Evolutionary conservation across 2,888 invertebrate genomes (phyloP).

Genomic region (Hesperia comma): DNA sequence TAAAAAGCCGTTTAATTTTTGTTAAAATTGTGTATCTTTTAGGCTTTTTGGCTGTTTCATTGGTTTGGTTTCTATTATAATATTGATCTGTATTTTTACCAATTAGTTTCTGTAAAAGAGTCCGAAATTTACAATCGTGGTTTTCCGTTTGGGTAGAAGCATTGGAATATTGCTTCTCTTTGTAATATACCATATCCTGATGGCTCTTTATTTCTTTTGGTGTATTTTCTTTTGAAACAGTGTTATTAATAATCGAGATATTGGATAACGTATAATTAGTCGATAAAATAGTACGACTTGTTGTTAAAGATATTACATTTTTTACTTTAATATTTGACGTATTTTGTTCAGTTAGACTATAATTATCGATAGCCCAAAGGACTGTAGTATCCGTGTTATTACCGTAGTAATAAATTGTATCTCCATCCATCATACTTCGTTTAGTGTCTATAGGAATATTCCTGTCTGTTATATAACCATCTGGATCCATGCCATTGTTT

Average conservation of each 20-base stretch:
- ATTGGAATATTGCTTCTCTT: background rate
- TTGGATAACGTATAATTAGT: background rate
- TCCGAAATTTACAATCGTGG: conserved; percentile 10
- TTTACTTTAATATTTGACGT: background rate
- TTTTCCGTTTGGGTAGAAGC: background rate
- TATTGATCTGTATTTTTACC: conserved; percentile 42
- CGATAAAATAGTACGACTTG: background rate
- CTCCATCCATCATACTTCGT: background rate
- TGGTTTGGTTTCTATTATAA: conserved; percentile 4
- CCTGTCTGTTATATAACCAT: conserved; percentile 13
- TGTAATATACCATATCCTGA: background rate
- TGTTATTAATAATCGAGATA: background rate
- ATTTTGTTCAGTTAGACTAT: background rate
- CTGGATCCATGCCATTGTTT: background rate
- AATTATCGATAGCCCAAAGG: background rate
- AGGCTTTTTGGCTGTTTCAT: conserved; percentile 37
- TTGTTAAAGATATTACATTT: background rate
- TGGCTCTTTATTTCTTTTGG: background rate
- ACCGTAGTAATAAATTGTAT: background rate
- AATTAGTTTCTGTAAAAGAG: conserved; percentile 6
- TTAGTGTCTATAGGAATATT: background rate
- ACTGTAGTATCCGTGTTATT: background rate
- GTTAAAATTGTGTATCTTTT: conserved; percentile 53
- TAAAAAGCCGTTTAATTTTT: conserved; percentile 60
- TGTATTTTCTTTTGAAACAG: background rate